Conservation (phyloP, 53 echinoderm and acorn worm genomes). For the Crossaster papposus region DNA sequence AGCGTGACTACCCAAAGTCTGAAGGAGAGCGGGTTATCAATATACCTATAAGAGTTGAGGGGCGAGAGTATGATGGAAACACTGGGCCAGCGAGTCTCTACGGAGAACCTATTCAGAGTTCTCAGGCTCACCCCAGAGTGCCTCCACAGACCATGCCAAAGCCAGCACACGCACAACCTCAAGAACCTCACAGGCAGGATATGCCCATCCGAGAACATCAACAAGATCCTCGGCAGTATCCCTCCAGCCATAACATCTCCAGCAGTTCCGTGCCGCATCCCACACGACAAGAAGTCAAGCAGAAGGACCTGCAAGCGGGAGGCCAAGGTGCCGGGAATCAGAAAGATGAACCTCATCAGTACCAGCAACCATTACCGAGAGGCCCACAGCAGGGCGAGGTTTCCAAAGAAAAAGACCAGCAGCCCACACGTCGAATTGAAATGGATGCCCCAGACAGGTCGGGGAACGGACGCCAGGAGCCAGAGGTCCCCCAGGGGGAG, state of each 20-base stretch:
- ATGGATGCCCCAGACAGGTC: background rate
- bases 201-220: background rate
- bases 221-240: background rate
- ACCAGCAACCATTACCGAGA: no score
- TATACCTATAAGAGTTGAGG: slow-evolving; percentile 48
- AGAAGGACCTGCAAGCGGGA: background rate
- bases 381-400: no score
- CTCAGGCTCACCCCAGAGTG: background rate
- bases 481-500: background rate
- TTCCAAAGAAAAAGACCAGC: background rate
- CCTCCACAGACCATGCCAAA: slow-evolving; percentile 24
- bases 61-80: background rate
- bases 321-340: background rate
- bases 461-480: background rate
- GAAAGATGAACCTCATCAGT: background rate
- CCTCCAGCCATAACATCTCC: background rate
- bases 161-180: background rate
- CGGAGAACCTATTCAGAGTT: background rate
- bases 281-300: background rate
- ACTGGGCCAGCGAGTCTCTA: background rate
- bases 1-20: background rate
- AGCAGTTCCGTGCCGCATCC: background rate
- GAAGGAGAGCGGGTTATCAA: slow-evolving; percentile 19
- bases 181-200: background rate
- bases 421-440: background rate